Evolutionary conservation across 2,113 vertebrate species (phyloP).

Genomic region (Chloropsis hardwickii): DNA sequence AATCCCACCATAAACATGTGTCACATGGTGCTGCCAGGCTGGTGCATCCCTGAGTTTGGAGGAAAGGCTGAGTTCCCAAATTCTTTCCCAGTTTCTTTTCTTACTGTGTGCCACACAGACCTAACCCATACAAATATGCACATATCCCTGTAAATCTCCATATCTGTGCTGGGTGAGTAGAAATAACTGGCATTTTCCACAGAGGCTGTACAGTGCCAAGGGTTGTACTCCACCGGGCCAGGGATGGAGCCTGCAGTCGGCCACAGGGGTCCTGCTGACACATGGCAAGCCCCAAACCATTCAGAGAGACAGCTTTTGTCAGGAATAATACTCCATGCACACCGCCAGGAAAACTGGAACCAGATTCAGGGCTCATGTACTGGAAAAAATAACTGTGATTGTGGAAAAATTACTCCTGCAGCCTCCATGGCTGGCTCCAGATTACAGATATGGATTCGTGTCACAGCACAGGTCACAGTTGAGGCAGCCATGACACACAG

Average conservation of each 20-base stretch:
- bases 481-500: rapidly evolving
- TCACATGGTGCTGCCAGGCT: not conserved
- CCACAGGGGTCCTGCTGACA: not conserved
- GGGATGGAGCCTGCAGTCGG: not conserved
- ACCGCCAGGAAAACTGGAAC: not conserved
- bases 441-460: not conserved
- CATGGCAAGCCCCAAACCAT: not conserved
- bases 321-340: not conserved
- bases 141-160: not conserved
- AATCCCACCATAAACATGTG: rapidly evolving
- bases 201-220: too few relatives aligned
- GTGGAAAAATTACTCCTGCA: not conserved
- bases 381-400: not conserved
- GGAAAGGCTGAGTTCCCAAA: not conserved
- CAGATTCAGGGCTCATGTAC: not conserved
- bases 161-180: not conserved
- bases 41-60: not conserved
- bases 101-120: not conserved
- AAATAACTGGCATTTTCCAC: not conserved
- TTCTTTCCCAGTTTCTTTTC: not conserved
- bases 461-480: not conserved
- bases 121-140: rapidly evolving
- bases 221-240: not conserved
- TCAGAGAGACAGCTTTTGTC: not conserved
- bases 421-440: not conserved